A percentile compares a stretch with the other conserved stretches of the same genome.
These are phyloP conservation scores for Tyria jacobaeae DNA, from an alignment of 2,888 invertebrate genomes.

Conservation along the genomic window DNA sequence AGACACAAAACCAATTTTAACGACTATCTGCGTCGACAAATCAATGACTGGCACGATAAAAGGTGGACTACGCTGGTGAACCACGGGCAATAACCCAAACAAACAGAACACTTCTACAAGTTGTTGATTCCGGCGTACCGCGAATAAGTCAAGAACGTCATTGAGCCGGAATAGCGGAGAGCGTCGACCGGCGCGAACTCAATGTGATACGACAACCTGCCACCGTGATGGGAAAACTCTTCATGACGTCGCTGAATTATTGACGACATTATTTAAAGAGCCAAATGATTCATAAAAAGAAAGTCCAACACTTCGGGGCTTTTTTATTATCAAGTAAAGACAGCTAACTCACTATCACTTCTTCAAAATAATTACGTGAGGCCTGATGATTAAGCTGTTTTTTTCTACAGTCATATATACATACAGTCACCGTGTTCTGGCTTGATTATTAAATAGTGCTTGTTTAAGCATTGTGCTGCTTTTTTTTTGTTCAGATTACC, in stretches of 20 bases:
- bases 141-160: constrained; percentile 24
- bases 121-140: constrained; percentile 6
- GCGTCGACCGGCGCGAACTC: constrained; percentile 36
- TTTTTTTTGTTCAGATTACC: neutral
- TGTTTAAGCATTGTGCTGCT: too few relatives aligned
- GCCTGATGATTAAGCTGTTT: neutral
- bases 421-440: too few relatives aligned
- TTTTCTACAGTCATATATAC: too few relatives aligned
- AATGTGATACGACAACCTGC: constrained; percentile 10
- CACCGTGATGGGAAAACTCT: neutral
- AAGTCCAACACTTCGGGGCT: neutral
- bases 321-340: neutral
- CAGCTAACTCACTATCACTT: neutral
- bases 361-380: neutral
- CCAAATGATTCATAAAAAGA: constrained; percentile 2
- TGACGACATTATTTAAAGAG: neutral
- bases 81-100: too few relatives aligned
- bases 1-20: too few relatives aligned
- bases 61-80: too few relatives aligned
- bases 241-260: constrained; percentile 12
- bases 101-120: constrained; percentile 4
- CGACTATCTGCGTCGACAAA: neutral
- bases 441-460: too few relatives aligned
- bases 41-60: neutral
- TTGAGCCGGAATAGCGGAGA: constrained; percentile 35